Evolutionary conservation across 1,140 invertebrate genomes (phyloP).

Genomic region (Pseudomyrmex sp.): DNA sequence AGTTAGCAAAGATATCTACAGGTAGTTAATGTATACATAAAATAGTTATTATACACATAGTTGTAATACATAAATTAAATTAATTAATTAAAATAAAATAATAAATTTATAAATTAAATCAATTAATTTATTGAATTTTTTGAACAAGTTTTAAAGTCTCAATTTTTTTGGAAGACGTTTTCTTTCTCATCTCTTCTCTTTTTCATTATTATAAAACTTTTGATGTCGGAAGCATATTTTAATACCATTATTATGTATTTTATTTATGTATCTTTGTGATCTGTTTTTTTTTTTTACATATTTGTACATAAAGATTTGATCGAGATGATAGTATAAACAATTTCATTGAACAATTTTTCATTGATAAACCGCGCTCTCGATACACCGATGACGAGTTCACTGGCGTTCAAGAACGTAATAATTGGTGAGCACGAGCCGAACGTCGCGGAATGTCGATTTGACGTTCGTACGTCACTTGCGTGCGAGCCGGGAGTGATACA

Average conservation of each 20-base stretch:
- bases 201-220: no score
- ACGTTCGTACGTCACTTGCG: conserved; percentile 65
- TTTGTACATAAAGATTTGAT: neutral
- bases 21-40: neutral
- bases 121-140: no score
- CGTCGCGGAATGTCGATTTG: conserved; percentile 40
- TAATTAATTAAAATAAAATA: no score
- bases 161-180: no score
- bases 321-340: neutral
- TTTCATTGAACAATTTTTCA: neutral
- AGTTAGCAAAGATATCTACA: conserved; percentile 42
- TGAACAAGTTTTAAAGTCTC: no score
- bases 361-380: conserved; percentile 17
- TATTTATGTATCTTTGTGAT: no score
- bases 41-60: no score
- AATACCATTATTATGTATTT: no score
- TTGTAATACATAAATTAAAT: no score
- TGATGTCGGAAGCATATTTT: no score
- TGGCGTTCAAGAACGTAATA: conserved; percentile 65
- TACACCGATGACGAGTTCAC: conserved; percentile 44
- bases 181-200: no score
- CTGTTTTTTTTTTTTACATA: neutral
- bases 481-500: conserved; percentile 67
- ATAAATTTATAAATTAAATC: no score
- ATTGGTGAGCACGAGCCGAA: conserved; percentile 19